These are phyloP conservation scores for Pterois miles DNA, from an alignment of 2,797 vertebrate species.

Conservation along the genomic window DNA sequence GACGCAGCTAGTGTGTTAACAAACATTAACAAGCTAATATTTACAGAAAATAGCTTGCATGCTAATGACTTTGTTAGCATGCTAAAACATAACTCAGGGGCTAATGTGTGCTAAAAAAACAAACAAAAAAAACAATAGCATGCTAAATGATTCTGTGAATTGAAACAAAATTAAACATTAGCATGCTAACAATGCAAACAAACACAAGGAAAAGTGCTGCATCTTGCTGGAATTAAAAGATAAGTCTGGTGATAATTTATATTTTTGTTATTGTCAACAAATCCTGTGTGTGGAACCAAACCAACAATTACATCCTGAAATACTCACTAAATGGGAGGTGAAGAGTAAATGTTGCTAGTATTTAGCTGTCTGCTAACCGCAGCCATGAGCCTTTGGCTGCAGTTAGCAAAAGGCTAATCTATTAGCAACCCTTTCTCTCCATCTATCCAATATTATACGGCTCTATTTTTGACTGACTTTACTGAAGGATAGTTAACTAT, in stretches of 20 bases:
- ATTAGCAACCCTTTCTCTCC: no score
- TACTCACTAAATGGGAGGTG: not conserved
- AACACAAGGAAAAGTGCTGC: not conserved
- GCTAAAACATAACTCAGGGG: slow-evolving; percentile 53
- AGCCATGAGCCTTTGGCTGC: no score
- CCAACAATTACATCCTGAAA: not conserved
- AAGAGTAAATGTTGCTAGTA: no score
- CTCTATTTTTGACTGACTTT: no score
- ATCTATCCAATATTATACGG: no score
- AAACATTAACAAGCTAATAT: slow-evolving; percentile 7
- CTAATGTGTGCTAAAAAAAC: slow-evolving; percentile 24
- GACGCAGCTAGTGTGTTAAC: slow-evolving; percentile 1
- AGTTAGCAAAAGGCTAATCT: no score
- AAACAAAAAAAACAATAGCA: slow-evolving; percentile 15
- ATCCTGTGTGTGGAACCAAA: not conserved
- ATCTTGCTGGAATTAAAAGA: not conserved
- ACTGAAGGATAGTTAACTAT: no score
- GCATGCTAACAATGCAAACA: slow-evolving; percentile 40
- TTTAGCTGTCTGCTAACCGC: no score
- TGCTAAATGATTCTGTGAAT: slow-evolving; percentile 22
- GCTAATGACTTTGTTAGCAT: slow-evolving; percentile 55
- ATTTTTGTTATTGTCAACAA: slow-evolving; percentile 11
- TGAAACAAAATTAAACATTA: not conserved
- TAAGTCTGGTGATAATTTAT: not conserved
- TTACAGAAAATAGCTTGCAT: slow-evolving; percentile 19